phyloP scores from a whole-genome alignment of 92 coral and sea anemone genomes.

The Palythoa heliodiscus region DNA sequence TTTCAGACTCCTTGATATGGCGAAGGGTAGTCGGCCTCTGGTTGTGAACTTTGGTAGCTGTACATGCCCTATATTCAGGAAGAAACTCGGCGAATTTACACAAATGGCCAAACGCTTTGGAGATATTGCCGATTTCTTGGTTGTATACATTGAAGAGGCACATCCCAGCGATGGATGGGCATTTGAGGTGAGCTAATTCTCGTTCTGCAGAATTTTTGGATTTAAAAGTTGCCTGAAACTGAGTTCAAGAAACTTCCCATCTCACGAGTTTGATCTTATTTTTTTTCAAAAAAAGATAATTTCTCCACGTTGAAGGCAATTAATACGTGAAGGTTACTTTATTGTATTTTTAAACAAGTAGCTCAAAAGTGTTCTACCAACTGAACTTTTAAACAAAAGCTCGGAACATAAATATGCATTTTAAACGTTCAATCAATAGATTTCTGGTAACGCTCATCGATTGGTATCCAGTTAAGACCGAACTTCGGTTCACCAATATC shows the following conservation, averaged over 20 bases:
- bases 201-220: not conserved
- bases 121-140: conserved; percentile 62
- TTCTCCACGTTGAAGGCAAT: too few species aligned
- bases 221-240: not conserved
- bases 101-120: conserved; percentile 46
- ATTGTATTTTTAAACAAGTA: too few species aligned
- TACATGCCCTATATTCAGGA: conserved; percentile 67
- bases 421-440: too few species aligned
- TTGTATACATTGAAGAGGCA: conserved; percentile 71
- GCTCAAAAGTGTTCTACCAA: too few species aligned
- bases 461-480: too few species aligned
- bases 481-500: too few species aligned
- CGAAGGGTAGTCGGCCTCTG: conserved; percentile 53
- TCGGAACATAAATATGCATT: too few species aligned
- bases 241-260: not conserved
- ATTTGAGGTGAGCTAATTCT: conserved; percentile 42
- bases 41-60: conserved; percentile 68
- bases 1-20: conserved; percentile 60
- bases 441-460: too few species aligned
- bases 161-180: conserved; percentile 76
- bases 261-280: not conserved
- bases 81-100: conserved; percentile 47
- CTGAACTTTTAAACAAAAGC: too few species aligned
- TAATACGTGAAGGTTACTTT: not conserved
- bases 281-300: too few species aligned